These are phyloP conservation scores for Heliconius sara DNA, from an alignment of 2,888 invertebrate species.

Conservation along the genomic window DNA sequence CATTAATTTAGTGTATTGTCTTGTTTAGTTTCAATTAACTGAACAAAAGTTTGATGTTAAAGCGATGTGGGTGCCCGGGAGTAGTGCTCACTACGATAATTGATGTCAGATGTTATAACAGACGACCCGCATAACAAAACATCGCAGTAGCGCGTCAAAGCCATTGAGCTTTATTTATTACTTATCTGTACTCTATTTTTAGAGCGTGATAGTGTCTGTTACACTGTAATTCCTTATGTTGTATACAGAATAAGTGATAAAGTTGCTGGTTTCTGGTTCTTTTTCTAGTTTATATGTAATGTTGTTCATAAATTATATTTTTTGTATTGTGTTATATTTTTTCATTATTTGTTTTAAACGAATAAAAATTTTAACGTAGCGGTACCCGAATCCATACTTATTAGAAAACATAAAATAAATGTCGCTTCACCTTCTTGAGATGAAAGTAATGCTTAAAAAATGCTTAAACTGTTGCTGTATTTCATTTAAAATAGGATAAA, in stretches of 20 bases:
- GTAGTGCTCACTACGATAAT: constrained; percentile 19
- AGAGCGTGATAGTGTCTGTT: constrained; percentile 32
- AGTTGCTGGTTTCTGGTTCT: background rate
- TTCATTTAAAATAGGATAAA: constrained; percentile 77
- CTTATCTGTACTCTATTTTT: constrained; percentile 27
- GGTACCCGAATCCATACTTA: background rate
- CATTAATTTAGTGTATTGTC: background rate
- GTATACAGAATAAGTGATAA: background rate
- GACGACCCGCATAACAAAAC: constrained; percentile 41
- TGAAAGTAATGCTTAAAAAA: background rate
- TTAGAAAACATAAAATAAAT: background rate
- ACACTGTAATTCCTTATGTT: constrained; percentile 21
- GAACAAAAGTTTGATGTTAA: constrained; percentile 3
- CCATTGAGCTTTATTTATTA: constrained; percentile 37
- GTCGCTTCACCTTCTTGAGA: background rate
- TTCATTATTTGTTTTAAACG: background rate
- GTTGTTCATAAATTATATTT: background rate
- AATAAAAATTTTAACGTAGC: background rate
- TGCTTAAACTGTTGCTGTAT: background rate
- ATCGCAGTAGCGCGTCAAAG: constrained; percentile 28
- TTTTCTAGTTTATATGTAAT: no score
- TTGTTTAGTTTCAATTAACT: constrained; percentile 8
- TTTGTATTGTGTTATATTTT: background rate
- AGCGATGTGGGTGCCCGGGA: constrained; percentile 36
- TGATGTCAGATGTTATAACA: constrained; percentile 29